A percentile compares a stretch with the other conserved stretches of the same genome.
phyloP scores from a whole-genome alignment of 1,140 invertebrate species.

The Lasaia peninsularis region DNA sequence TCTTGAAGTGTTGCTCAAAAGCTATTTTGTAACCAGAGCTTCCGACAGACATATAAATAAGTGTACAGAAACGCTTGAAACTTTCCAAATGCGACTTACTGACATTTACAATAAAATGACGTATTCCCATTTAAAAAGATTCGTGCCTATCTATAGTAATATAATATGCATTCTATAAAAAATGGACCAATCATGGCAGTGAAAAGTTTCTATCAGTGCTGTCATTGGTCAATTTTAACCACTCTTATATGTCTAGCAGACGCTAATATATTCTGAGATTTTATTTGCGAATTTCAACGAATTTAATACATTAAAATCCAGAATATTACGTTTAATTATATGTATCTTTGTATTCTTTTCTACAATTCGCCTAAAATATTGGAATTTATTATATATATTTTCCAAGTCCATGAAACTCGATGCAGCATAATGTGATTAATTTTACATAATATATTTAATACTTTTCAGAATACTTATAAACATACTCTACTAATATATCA shows the following conservation, averaged over 20 bases:
- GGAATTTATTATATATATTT: constrained; percentile 18
- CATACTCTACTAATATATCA: constrained; percentile 17
- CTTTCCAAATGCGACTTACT: neutral
- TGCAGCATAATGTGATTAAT: constrained; percentile 17
- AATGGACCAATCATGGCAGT: constrained; percentile 75
- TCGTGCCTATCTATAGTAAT: constrained; percentile 20
- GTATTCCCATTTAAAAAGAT: constrained; percentile 13
- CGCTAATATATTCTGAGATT: constrained; percentile 63
- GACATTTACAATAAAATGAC: neutral
- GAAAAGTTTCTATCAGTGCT: constrained; percentile 58
- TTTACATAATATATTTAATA: constrained; percentile 15
- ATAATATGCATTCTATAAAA: constrained; percentile 62
- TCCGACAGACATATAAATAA: constrained; percentile 74
- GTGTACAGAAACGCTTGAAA: constrained; percentile 31
- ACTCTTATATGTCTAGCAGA: constrained; percentile 72
- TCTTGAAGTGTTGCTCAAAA: constrained; percentile 76
- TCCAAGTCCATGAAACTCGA: constrained; percentile 17
- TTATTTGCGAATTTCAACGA: constrained; percentile 57
- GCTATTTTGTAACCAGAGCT: constrained; percentile 60
- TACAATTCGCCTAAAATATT: constrained; percentile 9
- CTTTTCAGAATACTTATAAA: constrained; percentile 17
- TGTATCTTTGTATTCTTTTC: constrained; percentile 13
- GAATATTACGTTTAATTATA: constrained; percentile 15
- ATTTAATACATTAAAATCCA: constrained; percentile 15
- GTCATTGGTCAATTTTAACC: constrained; percentile 72